Evolutionary conservation across 2,113 vertebrate genomes (phyloP), one percentile per base, ranked within the genome.

Genomic region (Agelaius phoeniceus): DNA sequence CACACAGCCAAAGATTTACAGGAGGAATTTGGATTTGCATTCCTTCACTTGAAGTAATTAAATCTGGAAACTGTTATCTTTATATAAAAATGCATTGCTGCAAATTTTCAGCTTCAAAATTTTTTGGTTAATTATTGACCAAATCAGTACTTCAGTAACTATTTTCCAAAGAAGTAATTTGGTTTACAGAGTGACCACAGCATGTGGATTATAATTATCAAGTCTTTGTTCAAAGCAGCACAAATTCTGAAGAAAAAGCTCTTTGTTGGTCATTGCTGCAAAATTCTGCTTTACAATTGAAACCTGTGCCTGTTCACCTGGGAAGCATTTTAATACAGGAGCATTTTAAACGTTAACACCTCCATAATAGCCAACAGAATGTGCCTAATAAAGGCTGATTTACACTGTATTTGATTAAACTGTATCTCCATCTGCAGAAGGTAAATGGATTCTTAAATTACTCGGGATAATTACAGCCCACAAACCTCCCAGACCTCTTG

Each of bases 351-450:
- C 0, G 7, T 86, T 94, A 93, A 92, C 93, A 96, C 91, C 96
- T 91, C 73, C 94, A 91, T 91, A 96, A 97, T 83, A 94, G 91
- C 82, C 94, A 58, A 51, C 62, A 91, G 91, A 91, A 85, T 59
- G 91, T 87, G 67, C 84, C 93, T 95, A 96, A 96, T 96, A 96
- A 96, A 96, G 91, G 87, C 94, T 94, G 96, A 96, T 96, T 97
- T 96, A 97, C 93, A 61, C 89, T 13, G 12, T 44, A 75, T 82
- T 95, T 95, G 94, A 95, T 96, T 96, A 95, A 96, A 74, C 33
- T 80, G 54, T 77, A 93, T 91, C 95, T 96, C 84, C 59, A 91
- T 91, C 81, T 57, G 28, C 72, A 90, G 78, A 95, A 90, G 55
- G 93, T 71, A 63, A 97, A 96, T 77, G 87, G 67, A 93, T 96